Percentiles rank a stretch among this genome's conserved stretches.
Conservation (phyloP, 1,140 invertebrate genomes). For the Monochamus saltuarius region DNA sequence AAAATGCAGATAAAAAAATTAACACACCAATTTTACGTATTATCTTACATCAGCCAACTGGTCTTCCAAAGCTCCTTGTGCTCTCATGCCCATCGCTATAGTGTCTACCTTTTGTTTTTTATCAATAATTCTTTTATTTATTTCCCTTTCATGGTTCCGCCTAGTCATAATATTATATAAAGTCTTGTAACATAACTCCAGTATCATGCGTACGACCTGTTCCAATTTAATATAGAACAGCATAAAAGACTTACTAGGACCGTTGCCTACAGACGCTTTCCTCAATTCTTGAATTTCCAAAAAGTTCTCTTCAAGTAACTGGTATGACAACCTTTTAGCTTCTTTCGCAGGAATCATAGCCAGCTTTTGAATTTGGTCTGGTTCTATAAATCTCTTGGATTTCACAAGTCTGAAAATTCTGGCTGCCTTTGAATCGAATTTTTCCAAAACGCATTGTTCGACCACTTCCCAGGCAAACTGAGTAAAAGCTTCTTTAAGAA, state of each 20-base stretch:
- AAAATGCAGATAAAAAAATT: slow-evolving; percentile 19
- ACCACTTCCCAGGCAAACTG: slow-evolving; percentile 69
- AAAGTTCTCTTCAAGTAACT: slow-evolving; percentile 79
- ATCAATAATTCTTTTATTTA: slow-evolving; percentile 76
- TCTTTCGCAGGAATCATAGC: slow-evolving; percentile 89
- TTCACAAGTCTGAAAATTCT: slow-evolving; percentile 83
- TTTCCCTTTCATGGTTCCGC: slow-evolving; percentile 61
- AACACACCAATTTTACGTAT: not conserved
- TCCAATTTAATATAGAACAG: slow-evolving; percentile 73
- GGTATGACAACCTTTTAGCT: slow-evolving; percentile 80
- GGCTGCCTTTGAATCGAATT: slow-evolving; percentile 81
- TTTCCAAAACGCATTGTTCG: slow-evolving; percentile 76
- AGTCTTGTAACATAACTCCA: slow-evolving; percentile 76
- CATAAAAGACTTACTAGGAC: slow-evolving; percentile 68
- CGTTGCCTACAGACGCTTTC: slow-evolving; percentile 58
- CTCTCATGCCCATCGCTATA: slow-evolving; percentile 72
- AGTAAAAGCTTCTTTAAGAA: slow-evolving; percentile 63
- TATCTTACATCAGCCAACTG: slow-evolving; percentile 74
- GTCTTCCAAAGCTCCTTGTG: slow-evolving; percentile 70
- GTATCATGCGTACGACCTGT: slow-evolving; percentile 69
- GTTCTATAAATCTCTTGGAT: slow-evolving; percentile 77
- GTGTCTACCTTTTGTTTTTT: slow-evolving; percentile 82
- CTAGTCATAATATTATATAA: slow-evolving; percentile 70
- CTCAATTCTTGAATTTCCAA: slow-evolving; percentile 71
- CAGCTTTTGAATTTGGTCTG: slow-evolving; percentile 83